Evolutionary conservation across 2,888 invertebrate genomes (phyloP), one percentile per base, ranked within the genome.

Genomic region (Drosophila siamana): DNA sequence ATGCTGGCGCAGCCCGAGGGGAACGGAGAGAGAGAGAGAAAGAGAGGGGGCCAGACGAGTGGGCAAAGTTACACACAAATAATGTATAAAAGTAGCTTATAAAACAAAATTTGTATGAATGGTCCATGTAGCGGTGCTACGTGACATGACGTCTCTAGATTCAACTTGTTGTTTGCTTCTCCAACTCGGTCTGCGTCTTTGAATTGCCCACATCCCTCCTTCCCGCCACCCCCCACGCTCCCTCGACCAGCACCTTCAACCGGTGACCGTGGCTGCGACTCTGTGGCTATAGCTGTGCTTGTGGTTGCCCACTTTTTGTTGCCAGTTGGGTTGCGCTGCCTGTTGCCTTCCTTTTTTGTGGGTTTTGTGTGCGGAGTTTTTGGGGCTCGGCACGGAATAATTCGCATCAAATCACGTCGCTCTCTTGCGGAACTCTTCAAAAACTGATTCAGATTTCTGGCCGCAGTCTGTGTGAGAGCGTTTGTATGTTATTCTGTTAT

Each of bases 81-180:
- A 76, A 86, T 86, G 83, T 81, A 84, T 67, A 75, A 86, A 87
- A 82, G 86, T 79, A 72, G 83, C 86, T 80, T 82, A 87, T 87
- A 82, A 87, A 86, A 87, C 88, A 84, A 87, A 87, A 87, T 85
- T 85, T 84, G 80, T 85, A 87, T 82, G 88, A 85, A 87, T 85
- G 84, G 83, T 87, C 84, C 88, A 85, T 85, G 88, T 79, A 82
- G 86, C 80, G 69, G 15, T 67, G 73, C 84, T 84, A 84, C 84
- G 84, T 85, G 84, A 85, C 84, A 86, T 86, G 84, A 74, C 63
- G 80, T 74, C 87, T 64, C 69, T 54, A 86, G 85, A 81, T 68
- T 81, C 71, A 81, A 78, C 73, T 86, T 83, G 83, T 78, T 83
- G 85, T 84, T 61, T 71, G 65, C 66, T 54, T 36, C 69, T 26